A percentile compares a stretch with the other conserved stretches of the same genome.
These are phyloP conservation scores for Phalera bucephala DNA, from an alignment of 2,888 invertebrate genomes.

Conservation along the genomic window DNA sequence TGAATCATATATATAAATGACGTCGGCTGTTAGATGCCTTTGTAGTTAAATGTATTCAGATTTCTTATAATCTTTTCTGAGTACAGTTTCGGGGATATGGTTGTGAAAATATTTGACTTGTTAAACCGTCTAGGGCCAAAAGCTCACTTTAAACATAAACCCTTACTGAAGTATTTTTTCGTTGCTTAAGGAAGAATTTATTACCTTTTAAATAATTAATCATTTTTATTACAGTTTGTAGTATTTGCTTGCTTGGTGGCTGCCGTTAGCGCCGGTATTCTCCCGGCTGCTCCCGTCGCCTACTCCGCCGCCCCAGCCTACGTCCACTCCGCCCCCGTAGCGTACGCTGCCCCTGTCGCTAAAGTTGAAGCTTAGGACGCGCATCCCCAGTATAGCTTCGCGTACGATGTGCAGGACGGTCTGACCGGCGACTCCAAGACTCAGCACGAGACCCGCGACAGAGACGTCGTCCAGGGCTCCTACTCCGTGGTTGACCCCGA, in stretches of 20 bases:
- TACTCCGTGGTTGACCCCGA: slow-evolving; percentile 76
- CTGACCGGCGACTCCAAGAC: slow-evolving; percentile 71
- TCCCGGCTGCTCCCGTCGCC: slow-evolving; percentile 17
- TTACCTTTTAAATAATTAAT: too few relatives aligned
- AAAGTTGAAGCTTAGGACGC: slow-evolving; percentile 48
- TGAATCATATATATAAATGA: too few relatives aligned
- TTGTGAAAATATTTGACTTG: too few relatives aligned
- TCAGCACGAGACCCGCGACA: slow-evolving; percentile 72
- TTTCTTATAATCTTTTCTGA: too few relatives aligned
- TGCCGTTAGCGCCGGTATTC: slow-evolving; percentile 26
- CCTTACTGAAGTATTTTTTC: too few relatives aligned
- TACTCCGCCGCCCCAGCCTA: slow-evolving; percentile 21
- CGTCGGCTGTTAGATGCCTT: too few relatives aligned
- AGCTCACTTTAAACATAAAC: too few relatives aligned
- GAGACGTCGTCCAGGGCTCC: slow-evolving; percentile 73
- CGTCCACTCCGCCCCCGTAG: slow-evolving; percentile 24
- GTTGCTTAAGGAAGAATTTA: too few relatives aligned
- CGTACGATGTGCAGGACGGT: slow-evolving; percentile 68
- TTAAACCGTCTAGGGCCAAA: too few relatives aligned
- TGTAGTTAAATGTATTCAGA: too few relatives aligned
- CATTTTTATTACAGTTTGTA: slow-evolving; percentile 28
- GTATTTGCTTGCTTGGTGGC: slow-evolving; percentile 33
- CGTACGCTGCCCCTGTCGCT: slow-evolving; percentile 42
- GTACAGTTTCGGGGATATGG: too few relatives aligned
- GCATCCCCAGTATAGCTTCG: slow-evolving; percentile 62